These are phyloP conservation scores for Elachura formosa DNA, from an alignment of 2,113 vertebrate species.

Conservation along the genomic window DNA sequence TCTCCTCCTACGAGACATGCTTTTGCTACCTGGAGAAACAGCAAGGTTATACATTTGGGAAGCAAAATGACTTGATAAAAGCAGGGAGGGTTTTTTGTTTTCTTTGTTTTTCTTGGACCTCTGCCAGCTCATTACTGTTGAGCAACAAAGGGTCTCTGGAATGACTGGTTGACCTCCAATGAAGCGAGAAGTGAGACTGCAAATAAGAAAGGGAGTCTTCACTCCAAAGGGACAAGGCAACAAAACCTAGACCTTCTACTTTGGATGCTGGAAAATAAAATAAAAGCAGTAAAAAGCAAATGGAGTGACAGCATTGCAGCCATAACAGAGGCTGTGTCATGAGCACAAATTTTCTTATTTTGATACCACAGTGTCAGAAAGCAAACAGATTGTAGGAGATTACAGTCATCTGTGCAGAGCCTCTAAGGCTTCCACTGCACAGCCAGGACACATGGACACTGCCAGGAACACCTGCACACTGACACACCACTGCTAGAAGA, in stretches of 20 bases:
- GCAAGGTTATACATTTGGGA: not conserved
- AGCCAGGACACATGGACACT: not conserved
- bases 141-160: not conserved
- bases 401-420: not conserved
- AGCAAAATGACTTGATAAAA: not conserved
- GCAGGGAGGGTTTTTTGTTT: not conserved
- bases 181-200: not conserved
- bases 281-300: not conserved
- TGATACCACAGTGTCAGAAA: not conserved
- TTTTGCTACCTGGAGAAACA: not conserved
- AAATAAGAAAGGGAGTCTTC: not conserved
- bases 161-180: not conserved
- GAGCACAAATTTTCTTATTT: not conserved
- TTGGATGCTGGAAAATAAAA: not conserved
- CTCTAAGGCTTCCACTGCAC: not conserved
- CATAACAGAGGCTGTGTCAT: not conserved
- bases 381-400: not conserved
- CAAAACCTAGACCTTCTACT: not conserved
- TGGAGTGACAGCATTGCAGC: not conserved
- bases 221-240: not conserved
- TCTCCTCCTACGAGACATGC: not conserved
- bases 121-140: not conserved
- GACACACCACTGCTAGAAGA: not conserved
- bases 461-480: not conserved
- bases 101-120: not conserved